Conservation (phyloP, 2,113 vertebrate genomes). For the Rana temporaria region DNA sequence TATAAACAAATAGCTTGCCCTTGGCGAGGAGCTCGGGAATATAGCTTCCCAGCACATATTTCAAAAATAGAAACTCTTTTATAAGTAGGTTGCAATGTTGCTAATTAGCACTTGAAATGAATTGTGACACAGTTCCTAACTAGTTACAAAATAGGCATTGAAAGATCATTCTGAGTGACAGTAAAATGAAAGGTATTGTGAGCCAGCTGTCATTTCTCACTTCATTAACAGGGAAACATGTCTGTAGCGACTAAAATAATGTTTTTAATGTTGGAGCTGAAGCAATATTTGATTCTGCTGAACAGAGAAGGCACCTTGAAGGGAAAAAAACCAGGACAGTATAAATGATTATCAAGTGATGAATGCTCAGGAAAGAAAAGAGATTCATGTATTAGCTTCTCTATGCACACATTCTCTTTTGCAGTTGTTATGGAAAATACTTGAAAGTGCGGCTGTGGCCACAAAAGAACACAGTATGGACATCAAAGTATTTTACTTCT, state of each 20-base stretch:
- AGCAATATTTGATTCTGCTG: slow-evolving; percentile 9
- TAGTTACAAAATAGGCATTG: slow-evolving; percentile 53
- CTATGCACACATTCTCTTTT: too few relatives aligned
- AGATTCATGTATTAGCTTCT: neutral
- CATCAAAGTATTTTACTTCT: too few relatives aligned
- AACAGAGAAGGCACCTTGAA: slow-evolving; percentile 26
- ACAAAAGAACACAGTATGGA: too few relatives aligned
- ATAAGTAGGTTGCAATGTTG: slow-evolving; percentile 57
- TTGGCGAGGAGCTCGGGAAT: neutral
- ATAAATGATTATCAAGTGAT: slow-evolving; percentile 1
- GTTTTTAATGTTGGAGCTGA: slow-evolving; percentile 37
- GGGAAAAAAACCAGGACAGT: slow-evolving; percentile 8
- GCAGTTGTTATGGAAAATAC: too few relatives aligned
- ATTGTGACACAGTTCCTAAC: slow-evolving; percentile 54
- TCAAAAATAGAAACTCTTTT: slow-evolving; percentile 48
- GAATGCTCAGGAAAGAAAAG: neutral
- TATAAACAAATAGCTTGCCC: neutral
- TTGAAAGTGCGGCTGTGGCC: too few relatives aligned
- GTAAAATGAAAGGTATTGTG: slow-evolving; percentile 57
- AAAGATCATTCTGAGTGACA: slow-evolving; percentile 50
- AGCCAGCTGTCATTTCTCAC: slow-evolving; percentile 54
- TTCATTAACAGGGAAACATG: slow-evolving; percentile 56
- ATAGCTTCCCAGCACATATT: neutral
- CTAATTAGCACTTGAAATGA: slow-evolving; percentile 56
- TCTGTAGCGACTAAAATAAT: slow-evolving; percentile 46